Evolutionary conservation across 2,888 invertebrate species (phyloP), one percentile per base, ranked within the genome.

Genomic region (Pseudococcus viburni): DNA sequence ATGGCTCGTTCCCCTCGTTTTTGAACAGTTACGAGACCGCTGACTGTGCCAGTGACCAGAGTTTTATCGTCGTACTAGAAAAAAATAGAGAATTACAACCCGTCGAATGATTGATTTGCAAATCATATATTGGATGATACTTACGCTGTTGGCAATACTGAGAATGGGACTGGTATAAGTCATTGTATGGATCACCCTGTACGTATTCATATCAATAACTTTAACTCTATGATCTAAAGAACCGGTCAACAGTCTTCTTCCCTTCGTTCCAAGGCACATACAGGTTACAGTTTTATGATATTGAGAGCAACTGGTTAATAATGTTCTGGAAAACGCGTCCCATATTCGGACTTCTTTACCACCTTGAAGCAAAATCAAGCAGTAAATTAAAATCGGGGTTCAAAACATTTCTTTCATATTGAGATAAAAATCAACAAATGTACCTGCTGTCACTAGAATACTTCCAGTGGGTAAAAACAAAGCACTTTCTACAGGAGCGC

Each of bases 241-340:
- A 0, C 96, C 97, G 0, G 98, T 98, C 90, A 99, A 92, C 26
- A 99, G 93, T 90, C 97, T 94, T 90, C 94, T 95, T 39, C 96
- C 96, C 91, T 96, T 94, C 77, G 95, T 95, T 39, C 96, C 96
- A 89, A 98, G 93, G 90, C 94, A 93, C 85, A 99, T 91, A 90
- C 96, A 95, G 0, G 98, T 99, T 0, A 99, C 95, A 0, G 98
- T 97, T 93, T 99, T 99, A 92, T 98, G 98, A 92, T 99, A 99
- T 90, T 97, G 96, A 2, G 96, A 96, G 90, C 99, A 94, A 90
- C 94, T 95, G 1, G 96, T 95, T 39, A 99, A 91, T 88, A 97
- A 92, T 91, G 95, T 95, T 12, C 98, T 98, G 46, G 97, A 97
- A 86, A 98, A 93, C 7, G 96, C 94, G 92, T 99, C 99, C 98